Conservation (phyloP, 1,140 invertebrate species). For the Vollenhovia emeryi region DNA sequence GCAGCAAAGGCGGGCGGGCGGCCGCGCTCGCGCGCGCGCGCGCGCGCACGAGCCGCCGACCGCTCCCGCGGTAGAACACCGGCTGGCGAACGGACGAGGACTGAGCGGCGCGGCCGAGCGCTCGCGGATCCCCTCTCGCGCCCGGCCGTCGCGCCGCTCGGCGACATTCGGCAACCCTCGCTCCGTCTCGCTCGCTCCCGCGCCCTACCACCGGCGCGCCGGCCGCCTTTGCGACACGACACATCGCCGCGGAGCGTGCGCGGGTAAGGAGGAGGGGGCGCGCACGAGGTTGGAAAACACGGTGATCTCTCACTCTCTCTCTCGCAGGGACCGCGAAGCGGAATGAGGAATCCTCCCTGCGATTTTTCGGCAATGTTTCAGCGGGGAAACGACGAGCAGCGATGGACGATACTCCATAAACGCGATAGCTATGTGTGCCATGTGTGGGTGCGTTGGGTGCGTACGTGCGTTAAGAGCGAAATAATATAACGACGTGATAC, state of each 20-base stretch:
- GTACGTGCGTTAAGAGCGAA: not conserved
- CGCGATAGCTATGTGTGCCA: not conserved
- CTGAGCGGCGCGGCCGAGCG: no score
- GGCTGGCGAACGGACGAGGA: constrained; percentile 83
- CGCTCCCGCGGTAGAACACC: constrained; percentile 76
- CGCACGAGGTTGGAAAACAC: constrained; percentile 78
- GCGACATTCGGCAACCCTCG: constrained; percentile 47
- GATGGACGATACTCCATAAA: no score
- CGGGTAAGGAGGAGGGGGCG: constrained; percentile 14
- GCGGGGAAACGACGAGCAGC: not conserved
- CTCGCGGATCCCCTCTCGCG: no score
- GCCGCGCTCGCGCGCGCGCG: no score
- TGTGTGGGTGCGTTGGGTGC: no score
- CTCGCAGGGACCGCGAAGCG: not conserved
- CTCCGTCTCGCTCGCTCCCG: constrained; percentile 52
- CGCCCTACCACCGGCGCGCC: constrained; percentile 20
- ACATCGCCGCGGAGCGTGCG: constrained; percentile 58
- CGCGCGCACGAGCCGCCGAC: constrained; percentile 70
- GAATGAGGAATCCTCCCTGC: constrained; percentile 31
- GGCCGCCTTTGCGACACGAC: constrained; percentile 65
- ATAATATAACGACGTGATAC: not conserved
- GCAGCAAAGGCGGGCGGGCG: no score
- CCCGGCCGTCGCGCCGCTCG: not conserved
- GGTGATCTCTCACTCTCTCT: constrained; percentile 60
- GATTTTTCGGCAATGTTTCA: not conserved